A percentile compares a stretch with the other conserved stretches of the same genome.
phyloP scores from a whole-genome alignment of 2,113 vertebrate species.

The Acrocephalus kingi region DNA sequence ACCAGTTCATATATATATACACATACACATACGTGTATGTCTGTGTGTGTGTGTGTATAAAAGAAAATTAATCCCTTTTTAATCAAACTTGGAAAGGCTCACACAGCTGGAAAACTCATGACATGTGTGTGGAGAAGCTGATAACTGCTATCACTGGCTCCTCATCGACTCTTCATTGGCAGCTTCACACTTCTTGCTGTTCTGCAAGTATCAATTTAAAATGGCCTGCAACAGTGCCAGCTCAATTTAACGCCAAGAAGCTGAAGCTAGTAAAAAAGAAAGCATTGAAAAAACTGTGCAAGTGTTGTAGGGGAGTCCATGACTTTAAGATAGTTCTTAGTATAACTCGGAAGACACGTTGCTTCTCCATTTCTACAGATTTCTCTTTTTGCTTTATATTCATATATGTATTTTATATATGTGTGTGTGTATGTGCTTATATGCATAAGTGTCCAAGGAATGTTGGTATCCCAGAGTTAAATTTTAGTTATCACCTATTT shows the following conservation, averaged over 20 bases:
- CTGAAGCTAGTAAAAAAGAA: neutral
- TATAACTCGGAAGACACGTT: neutral
- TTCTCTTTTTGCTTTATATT: neutral
- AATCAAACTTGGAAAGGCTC: neutral
- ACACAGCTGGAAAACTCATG: neutral
- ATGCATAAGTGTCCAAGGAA: neutral
- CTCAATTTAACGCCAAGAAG: conserved; percentile 22
- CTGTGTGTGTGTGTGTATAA: fast-evolving
- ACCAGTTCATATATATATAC: neutral
- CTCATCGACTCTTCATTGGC: conserved; percentile 38
- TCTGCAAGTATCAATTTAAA: conserved; percentile 34
- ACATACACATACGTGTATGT: too few relatives aligned
- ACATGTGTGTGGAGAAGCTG: conserved; percentile 17
- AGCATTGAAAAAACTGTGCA: neutral
- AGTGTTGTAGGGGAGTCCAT: neutral
- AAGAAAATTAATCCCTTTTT: neutral
- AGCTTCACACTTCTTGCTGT: conserved; percentile 30
- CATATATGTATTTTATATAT: too few relatives aligned
- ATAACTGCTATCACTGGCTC: conserved; percentile 43
- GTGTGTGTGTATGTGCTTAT: too few relatives aligned
- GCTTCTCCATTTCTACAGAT: neutral
- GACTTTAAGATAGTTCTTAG: neutral
- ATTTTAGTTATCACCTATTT: neutral
- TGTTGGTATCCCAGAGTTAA: neutral
- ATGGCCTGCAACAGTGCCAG: neutral